Percentiles rank a stretch among this genome's conserved stretches.
Evolutionary conservation across 2,888 invertebrate genomes (phyloP).

Genomic region (Autographa pulchrina): DNA sequence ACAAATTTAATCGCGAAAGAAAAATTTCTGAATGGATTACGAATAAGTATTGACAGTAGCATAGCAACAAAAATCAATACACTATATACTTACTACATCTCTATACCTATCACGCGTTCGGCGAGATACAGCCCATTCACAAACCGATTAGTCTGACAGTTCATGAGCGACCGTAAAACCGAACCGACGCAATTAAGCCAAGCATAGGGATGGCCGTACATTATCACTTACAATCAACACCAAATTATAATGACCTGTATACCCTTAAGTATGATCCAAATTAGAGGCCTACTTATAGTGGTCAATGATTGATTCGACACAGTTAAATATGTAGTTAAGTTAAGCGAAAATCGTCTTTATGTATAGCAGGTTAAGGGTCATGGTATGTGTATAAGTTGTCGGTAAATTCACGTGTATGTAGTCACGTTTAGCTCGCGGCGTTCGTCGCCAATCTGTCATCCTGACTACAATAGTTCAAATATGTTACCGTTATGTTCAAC

Average conservation of each 20-base stretch:
- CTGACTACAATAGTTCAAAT: slow-evolving; percentile 40
- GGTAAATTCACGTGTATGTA: slow-evolving; percentile 41
- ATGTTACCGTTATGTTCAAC: slow-evolving; percentile 37
- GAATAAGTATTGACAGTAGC: no score
- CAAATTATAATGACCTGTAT: slow-evolving; percentile 48
- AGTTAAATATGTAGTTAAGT: neutral
- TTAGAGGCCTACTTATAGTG: slow-evolving; percentile 39
- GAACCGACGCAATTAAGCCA: slow-evolving; percentile 66
- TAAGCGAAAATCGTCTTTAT: slow-evolving; percentile 11
- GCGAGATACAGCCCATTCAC: slow-evolving; percentile 7
- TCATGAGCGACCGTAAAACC: slow-evolving; percentile 65
- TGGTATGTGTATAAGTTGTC: neutral
- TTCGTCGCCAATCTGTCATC: slow-evolving; percentile 70
- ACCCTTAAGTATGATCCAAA: slow-evolving; percentile 22
- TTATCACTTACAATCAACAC: slow-evolving; percentile 64
- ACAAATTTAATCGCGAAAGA: no score
- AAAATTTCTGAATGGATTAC: no score
- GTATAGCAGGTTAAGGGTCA: accelerated
- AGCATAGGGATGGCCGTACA: slow-evolving; percentile 60
- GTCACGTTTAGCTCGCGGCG: slow-evolving; percentile 65
- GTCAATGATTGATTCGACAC: slow-evolving; percentile 14
- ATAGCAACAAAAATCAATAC: no score
- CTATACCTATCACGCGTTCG: neutral
- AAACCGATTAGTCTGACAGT: slow-evolving; percentile 36
- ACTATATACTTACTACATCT: no score